A percentile compares a stretch with the other conserved stretches of the same genome.
Evolutionary conservation across 2,113 vertebrate genomes (phyloP).

Genomic region (Phrynocephalus versicolor): DNA sequence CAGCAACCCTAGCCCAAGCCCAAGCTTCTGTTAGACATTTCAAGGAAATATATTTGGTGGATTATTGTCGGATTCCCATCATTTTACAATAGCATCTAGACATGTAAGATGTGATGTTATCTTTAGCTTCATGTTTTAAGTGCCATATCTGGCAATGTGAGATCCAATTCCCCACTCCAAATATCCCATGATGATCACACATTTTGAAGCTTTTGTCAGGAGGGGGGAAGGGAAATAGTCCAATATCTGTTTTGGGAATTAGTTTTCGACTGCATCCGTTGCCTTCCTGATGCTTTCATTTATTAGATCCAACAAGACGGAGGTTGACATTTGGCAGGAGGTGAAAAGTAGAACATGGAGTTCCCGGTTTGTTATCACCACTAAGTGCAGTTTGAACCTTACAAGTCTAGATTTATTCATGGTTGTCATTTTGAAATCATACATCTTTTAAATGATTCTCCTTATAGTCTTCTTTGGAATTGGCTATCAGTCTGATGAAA

Average conservation of each 20-base stretch:
- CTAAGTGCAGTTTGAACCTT: background rate
- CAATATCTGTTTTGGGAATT: constrained; percentile 28
- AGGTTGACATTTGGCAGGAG: background rate
- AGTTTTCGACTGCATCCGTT: constrained; percentile 3
- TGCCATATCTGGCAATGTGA: background rate
- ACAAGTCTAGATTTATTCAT: background rate
- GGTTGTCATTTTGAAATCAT: background rate
- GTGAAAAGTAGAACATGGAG: background rate
- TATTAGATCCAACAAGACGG: background rate
- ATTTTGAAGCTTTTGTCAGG: background rate
- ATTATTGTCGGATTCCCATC: background rate
- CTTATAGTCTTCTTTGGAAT: background rate
- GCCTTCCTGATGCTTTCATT: constrained; percentile 32
- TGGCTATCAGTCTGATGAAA: background rate
- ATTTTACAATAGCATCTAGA: constrained; percentile 11
- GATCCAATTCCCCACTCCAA: background rate
- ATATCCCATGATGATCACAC: background rate
- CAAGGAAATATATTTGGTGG: constrained; percentile 11
- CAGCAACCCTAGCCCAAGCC: background rate
- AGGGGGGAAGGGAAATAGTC: constrained; percentile 34
- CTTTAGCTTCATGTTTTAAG: constrained; percentile 8
- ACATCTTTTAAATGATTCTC: background rate
- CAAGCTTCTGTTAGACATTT: constrained; percentile 6
- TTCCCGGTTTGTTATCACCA: background rate
- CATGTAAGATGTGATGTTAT: constrained; percentile 34